A percentile compares a stretch with the other conserved stretches of the same genome.
These are phyloP conservation scores for Noctuana brunneofusca DNA, from an alignment of 2,888 invertebrate genomes.

Conservation along the genomic window DNA sequence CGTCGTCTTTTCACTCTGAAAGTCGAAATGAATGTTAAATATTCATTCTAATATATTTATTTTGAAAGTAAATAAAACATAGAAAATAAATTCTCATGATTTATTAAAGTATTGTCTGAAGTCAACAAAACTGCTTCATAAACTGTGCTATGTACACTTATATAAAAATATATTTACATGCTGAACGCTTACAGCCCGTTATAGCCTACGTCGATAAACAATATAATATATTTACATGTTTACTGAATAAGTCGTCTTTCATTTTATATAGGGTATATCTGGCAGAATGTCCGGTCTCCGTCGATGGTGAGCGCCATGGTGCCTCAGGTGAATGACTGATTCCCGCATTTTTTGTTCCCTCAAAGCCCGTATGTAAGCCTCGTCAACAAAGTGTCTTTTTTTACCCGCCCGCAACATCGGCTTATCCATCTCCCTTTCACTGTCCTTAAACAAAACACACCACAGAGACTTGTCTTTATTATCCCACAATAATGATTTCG, in stretches of 20 bases:
- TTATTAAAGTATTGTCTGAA: slow-evolving; percentile 65
- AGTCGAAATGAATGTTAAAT: not conserved
- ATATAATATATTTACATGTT: slow-evolving; percentile 38
- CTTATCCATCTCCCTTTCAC: slow-evolving; percentile 60
- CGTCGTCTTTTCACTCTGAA: too few relatives aligned
- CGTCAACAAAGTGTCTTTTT: slow-evolving; percentile 62
- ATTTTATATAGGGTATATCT: slow-evolving; percentile 69
- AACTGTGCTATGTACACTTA: slow-evolving; percentile 58
- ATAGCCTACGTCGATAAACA: slow-evolving; percentile 49
- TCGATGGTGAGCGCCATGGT: slow-evolving; percentile 71
- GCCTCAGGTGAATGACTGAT: slow-evolving; percentile 72
- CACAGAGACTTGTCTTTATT: slow-evolving; percentile 79
- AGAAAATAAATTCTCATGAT: slow-evolving; percentile 46
- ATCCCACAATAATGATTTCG: slow-evolving; percentile 77
- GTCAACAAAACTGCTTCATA: slow-evolving; percentile 59
- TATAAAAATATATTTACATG: slow-evolving; percentile 68
- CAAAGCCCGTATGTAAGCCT: slow-evolving; percentile 67
- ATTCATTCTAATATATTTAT: not conserved
- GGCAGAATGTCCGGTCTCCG: slow-evolving; percentile 66
- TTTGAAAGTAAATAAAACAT: slow-evolving; percentile 44
- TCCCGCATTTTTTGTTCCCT: slow-evolving; percentile 74
- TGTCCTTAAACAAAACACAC: slow-evolving; percentile 80
- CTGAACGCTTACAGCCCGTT: slow-evolving; percentile 52
- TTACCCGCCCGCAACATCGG: slow-evolving; percentile 49
- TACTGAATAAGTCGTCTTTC: slow-evolving; percentile 29